Evolutionary conservation across 2,113 vertebrate species (phyloP).

Genomic region (Pollimyrus isidori): DNA sequence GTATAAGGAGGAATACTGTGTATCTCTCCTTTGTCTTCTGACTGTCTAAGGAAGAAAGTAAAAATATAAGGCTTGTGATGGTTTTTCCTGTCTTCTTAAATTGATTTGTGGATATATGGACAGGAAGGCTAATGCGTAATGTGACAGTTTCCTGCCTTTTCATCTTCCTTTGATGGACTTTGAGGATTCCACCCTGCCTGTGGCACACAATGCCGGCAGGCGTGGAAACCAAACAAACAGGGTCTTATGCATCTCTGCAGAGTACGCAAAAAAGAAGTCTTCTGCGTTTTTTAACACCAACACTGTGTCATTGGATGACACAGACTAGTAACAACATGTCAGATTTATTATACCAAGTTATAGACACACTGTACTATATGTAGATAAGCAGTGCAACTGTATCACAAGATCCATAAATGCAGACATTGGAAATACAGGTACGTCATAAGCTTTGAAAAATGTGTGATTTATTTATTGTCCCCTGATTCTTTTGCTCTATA

Average conservation of each 20-base stretch:
- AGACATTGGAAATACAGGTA: neutral
- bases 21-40: too few species aligned
- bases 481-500: neutral
- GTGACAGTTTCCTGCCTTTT: neutral
- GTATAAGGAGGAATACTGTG: neutral
- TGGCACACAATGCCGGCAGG: neutral
- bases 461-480: neutral
- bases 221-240: neutral
- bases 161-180: neutral
- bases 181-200: neutral
- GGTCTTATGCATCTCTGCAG: neutral
- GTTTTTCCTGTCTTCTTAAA: neutral
- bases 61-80: neutral
- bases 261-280: neutral
- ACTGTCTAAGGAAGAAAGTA: neutral
- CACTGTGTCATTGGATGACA: neutral
- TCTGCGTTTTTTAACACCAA: neutral
- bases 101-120: neutral
- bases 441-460: neutral
- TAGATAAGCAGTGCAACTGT: neutral
- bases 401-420: neutral
- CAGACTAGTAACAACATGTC: neutral
- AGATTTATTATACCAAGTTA: neutral
- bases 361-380: neutral
- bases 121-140: neutral